phyloP scores from a whole-genome alignment of 2,113 vertebrate genomes.

The Pseudorectes ferrugineus region DNA sequence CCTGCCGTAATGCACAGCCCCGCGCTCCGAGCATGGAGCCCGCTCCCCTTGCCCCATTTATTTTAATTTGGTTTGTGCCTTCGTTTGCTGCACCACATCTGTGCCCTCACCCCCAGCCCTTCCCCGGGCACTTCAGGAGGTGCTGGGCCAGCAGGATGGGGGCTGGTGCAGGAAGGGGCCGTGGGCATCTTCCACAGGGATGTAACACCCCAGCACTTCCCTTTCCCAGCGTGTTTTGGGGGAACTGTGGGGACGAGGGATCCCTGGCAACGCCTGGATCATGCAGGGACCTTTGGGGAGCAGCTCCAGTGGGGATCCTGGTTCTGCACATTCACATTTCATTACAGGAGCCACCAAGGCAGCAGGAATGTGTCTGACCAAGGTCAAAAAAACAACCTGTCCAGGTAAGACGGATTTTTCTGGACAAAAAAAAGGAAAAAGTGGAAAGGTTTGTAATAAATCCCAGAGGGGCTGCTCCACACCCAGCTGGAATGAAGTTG shows the following conservation, averaged over 20 bases:
- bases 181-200: background rate
- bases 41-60: background rate
- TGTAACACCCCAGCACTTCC: background rate
- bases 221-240: accelerated
- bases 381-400: background rate
- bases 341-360: background rate
- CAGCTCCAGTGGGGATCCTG: background rate
- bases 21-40: background rate
- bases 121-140: background rate
- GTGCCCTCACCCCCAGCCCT: background rate
- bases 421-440: background rate
- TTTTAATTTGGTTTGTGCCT: background rate
- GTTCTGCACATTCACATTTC: background rate
- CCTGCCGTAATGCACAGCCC: background rate
- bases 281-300: background rate
- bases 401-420: background rate
- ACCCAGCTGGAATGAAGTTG: background rate
- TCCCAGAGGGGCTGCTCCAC: background rate
- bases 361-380: background rate
- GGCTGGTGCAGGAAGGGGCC: background rate
- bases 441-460: background rate
- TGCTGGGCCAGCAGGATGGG: background rate
- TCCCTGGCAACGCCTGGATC: accelerated
- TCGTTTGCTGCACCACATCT: background rate
- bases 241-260: background rate